Conservation (phyloP, 2,113 vertebrate species). For the Myodes glareolus region DNA sequence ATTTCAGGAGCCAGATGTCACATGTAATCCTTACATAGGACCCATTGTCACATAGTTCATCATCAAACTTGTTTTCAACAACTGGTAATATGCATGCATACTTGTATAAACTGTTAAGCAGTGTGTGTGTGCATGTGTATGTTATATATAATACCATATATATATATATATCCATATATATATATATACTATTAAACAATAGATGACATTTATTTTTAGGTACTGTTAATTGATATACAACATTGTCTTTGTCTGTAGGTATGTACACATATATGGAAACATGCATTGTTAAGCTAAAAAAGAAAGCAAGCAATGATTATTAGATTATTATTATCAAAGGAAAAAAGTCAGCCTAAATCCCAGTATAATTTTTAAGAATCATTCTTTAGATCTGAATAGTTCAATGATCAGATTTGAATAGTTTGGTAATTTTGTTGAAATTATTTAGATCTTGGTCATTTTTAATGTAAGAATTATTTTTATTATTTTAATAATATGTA, state of each 20-base stretch:
- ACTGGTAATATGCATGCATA: neutral
- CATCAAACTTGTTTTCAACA: neutral
- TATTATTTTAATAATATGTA: neutral
- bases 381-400: too few relatives aligned
- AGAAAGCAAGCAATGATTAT: too few relatives aligned
- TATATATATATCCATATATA: too few relatives aligned
- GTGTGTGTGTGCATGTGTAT: neutral
- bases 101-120: neutral
- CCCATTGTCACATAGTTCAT: neutral
- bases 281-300: neutral
- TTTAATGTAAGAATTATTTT: neutral
- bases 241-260: neutral
- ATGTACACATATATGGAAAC: neutral
- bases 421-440: too few relatives aligned
- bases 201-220: neutral
- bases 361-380: too few relatives aligned
- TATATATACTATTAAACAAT: neutral
- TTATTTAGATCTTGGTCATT: neutral
- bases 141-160: neutral
- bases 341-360: too few relatives aligned
- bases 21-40: neutral
- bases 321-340: too few relatives aligned
- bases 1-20: neutral
- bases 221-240: neutral
- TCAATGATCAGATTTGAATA: too few relatives aligned